Evolutionary conservation across 2,888 invertebrate genomes (phyloP).

Genomic region (Balanococcus diminutus): DNA sequence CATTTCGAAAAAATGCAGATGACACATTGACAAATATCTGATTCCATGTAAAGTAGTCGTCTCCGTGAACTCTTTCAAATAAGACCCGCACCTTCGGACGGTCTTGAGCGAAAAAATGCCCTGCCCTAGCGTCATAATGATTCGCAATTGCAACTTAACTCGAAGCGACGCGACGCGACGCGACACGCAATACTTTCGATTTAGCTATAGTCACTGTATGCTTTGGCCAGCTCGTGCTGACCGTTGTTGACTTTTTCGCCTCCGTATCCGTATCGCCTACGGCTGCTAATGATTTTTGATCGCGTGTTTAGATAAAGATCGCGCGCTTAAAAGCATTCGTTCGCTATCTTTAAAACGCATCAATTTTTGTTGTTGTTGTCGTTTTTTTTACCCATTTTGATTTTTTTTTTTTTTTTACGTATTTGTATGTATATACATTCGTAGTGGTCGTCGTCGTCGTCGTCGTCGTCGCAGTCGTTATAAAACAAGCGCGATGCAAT

Average conservation of each 20-base stretch:
- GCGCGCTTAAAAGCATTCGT: constrained; percentile 48
- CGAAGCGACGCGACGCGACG: too few species aligned
- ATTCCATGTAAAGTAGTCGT: constrained; percentile 65
- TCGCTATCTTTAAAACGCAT: constrained; percentile 13
- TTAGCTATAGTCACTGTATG: neutral
- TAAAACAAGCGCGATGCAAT: neutral
- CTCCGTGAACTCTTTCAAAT: constrained; percentile 62
- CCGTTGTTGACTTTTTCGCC: constrained; percentile 24
- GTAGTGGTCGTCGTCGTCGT: neutral
- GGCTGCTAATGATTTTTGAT: constrained; percentile 42
- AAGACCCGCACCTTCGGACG: constrained; percentile 31
- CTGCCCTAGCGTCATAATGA: neutral
- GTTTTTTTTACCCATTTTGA: neutral
- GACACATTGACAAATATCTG: constrained; percentile 62
- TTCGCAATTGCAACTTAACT: too few species aligned
- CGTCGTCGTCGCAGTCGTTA: neutral
- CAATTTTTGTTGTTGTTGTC: neutral
- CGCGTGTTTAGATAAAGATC: constrained; percentile 50
- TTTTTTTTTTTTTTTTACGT: neutral
- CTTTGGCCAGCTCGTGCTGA: constrained; percentile 1
- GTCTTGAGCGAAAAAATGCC: neutral
- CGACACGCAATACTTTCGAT: neutral
- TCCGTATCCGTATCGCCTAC: neutral
- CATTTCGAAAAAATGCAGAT: constrained; percentile 62
- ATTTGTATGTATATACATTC: neutral